Conservation (phyloP, 2,113 vertebrate species). For the Engystomops pustulosus region DNA sequence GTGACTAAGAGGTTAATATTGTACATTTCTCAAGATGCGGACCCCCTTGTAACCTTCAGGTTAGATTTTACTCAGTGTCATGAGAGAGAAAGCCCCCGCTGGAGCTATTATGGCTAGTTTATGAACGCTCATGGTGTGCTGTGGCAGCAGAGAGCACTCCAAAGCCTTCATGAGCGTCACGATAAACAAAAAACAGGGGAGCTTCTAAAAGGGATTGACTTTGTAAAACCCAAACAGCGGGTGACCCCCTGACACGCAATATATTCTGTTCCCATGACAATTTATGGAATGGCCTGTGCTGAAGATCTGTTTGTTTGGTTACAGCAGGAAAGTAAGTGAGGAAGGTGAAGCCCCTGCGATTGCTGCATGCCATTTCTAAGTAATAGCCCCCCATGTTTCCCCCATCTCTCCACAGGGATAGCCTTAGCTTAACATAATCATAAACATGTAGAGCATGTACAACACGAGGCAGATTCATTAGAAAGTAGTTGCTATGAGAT, state of each 20-base stretch:
- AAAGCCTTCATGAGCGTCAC: not conserved
- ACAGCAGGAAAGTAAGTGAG: not conserved
- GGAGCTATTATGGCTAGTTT: not conserved
- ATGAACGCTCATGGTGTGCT: not conserved
- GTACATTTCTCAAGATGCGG: no score
- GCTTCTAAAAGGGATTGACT: slow-evolving; percentile 32
- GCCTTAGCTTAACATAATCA: not conserved
- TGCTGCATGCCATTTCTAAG: not conserved
- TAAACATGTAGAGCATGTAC: not conserved
- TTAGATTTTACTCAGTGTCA: not conserved
- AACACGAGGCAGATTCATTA: not conserved
- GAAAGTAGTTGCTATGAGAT: slow-evolving; percentile 25
- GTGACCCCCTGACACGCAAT: not conserved
- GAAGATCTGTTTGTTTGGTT: not conserved
- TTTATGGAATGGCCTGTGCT: not conserved
- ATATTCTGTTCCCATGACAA: slow-evolving; percentile 28
- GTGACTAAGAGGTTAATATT: no score
- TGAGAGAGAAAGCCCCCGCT: not conserved
- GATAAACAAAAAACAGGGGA: not conserved
- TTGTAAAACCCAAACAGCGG: slow-evolving; percentile 8
- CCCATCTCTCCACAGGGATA: not conserved
- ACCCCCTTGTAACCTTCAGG: no score
- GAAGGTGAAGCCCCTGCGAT: not conserved
- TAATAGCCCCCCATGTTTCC: not conserved
- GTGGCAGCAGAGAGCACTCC: not conserved